These are phyloP conservation scores for Lepus europaeus DNA, from an alignment of 2,113 vertebrate species.

Conservation along the genomic window DNA sequence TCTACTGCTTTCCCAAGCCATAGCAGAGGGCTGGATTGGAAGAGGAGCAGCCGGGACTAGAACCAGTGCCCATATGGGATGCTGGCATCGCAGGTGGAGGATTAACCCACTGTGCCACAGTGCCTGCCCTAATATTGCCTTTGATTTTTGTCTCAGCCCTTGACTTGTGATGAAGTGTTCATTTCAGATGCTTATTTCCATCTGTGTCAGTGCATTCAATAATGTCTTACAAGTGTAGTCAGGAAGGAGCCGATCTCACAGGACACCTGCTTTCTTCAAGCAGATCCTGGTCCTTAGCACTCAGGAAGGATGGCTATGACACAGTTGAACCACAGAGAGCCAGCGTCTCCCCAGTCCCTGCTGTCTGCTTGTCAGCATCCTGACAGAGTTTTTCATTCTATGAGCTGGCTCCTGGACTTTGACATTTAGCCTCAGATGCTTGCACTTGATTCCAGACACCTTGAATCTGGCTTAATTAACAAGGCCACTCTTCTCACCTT, in stretches of 20 bases:
- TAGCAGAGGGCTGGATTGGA: too few species aligned
- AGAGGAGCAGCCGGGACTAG: too few species aligned
- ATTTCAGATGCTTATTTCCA: neutral
- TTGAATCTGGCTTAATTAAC: conserved; percentile 71
- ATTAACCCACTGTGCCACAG: too few species aligned
- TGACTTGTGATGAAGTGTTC: neutral
- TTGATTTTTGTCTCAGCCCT: neutral
- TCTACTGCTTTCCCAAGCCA: too few species aligned
- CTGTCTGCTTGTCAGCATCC: conserved; percentile 22
- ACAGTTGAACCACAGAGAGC: neutral
- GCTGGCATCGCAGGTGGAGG: too few species aligned
- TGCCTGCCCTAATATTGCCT: neutral
- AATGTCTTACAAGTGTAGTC: neutral
- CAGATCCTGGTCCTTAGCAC: neutral
- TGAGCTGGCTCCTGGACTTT: conserved; percentile 28
- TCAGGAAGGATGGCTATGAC: neutral
- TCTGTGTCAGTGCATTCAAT: conserved; percentile 10
- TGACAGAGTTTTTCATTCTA: conserved; percentile 65
- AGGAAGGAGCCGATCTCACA: neutral
- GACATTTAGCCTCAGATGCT: conserved; percentile 65
- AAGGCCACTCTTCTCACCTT: neutral
- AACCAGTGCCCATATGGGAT: too few species aligned
- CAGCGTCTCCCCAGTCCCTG: neutral
- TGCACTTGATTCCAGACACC: conserved; percentile 61
- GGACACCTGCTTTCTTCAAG: neutral